A percentile compares a stretch with the other conserved stretches of the same genome.
phyloP scores from a whole-genome alignment of 1,140 invertebrate genomes.

The Palaemon carinicauda region DNA sequence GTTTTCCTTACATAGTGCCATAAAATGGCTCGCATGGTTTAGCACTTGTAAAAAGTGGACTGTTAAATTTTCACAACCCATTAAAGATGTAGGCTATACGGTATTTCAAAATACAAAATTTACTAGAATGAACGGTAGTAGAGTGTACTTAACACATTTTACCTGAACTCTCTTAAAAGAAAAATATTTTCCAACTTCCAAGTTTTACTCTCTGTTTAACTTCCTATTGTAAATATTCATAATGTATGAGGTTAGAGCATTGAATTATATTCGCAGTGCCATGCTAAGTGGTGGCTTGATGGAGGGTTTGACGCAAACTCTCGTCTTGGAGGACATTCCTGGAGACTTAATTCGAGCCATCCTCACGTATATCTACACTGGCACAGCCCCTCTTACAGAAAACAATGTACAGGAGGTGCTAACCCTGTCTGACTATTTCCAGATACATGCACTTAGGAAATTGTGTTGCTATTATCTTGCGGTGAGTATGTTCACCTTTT shows the following conservation, averaged over 20 bases:
- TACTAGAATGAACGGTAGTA: too few species aligned
- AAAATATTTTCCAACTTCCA: too few species aligned
- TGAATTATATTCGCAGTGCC: not conserved
- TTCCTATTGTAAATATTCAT: not conserved
- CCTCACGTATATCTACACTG: slow-evolving; percentile 33
- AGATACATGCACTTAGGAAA: slow-evolving; percentile 44
- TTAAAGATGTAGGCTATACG: not conserved
- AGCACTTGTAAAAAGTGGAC: too few species aligned
- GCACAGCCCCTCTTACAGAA: slow-evolving; percentile 25
- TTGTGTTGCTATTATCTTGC: slow-evolving; percentile 39
- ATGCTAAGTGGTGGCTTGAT: slow-evolving; percentile 27
- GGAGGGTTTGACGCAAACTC: slow-evolving; percentile 35
- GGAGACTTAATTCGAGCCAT: slow-evolving; percentile 12
- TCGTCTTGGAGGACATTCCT: slow-evolving; percentile 24
- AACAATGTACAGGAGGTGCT: slow-evolving; percentile 34
- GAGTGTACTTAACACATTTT: too few species aligned
- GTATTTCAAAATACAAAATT: not conserved
- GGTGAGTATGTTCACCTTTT: not conserved
- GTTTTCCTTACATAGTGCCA: too few species aligned
- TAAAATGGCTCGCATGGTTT: too few species aligned
- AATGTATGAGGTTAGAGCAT: not conserved
- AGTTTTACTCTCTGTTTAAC: not conserved
- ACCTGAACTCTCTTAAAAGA: too few species aligned
- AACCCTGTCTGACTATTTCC: slow-evolving; percentile 43
- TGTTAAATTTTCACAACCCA: not conserved